Evolutionary conservation across 2,113 vertebrate genomes (phyloP), one percentile per base, ranked within the genome.

Genomic region (Rousettus leschenaultii): DNA sequence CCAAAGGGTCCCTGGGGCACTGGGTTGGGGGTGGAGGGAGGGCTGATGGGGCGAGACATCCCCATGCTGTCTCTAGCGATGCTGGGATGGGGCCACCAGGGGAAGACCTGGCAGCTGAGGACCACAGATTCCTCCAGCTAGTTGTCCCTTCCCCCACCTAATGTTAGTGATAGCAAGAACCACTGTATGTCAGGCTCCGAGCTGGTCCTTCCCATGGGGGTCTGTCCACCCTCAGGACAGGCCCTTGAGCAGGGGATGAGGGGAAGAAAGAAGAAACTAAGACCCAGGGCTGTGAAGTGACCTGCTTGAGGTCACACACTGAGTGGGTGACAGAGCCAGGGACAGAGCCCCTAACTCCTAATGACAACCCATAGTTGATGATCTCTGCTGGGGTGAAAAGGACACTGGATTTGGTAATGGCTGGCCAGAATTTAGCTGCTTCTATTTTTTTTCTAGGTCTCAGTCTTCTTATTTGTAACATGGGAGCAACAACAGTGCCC

Each of bases 1-100:
- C 95, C 95, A 96, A 89, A 83, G 96, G 96, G 92, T 13, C 70
- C 96, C 95, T 55, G 84, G 92, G 94, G 97, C 24, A 3, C 80
- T 9, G 84, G 95, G 91, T 68, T 91, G 65, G 92, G 73, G 65
- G 90, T 75, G 79, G 89, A 79, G 51, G 74, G 89, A 95, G 74
- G 74, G 83, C 30, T 57, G 86, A 92, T 38, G 71, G 75, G 77
- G 55, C 0, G 1, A 4, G 55, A 96, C 82, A 59, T 59, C 93
- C 73, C 85, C 61, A 22, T 70, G 83, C 57, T 24, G 38, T 95
- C 92, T 91, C 92, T 51, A 79, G 2, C 3, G 33, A 88, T 19
- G 28, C 70, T 80, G 90, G 85, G 89, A 43, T 2, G 19, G 68
- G 90, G 86, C 97, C 95, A 94, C 84, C 70, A 83, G 94, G 85